These are phyloP conservation scores for Amorpha juglandis DNA, from an alignment of 2,888 invertebrate species.

Conservation along the genomic window DNA sequence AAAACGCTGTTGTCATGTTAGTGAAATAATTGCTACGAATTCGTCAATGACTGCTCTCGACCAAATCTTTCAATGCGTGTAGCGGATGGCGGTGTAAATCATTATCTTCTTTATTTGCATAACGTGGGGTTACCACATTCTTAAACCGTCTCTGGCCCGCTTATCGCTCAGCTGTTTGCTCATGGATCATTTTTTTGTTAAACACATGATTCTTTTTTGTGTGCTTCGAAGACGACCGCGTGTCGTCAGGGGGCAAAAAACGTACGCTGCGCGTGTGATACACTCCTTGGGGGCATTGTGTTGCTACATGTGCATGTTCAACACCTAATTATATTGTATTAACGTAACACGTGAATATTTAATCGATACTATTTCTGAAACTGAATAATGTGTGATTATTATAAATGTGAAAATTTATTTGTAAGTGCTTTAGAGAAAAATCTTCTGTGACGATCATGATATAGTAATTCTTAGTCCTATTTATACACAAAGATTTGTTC, in stretches of 20 bases:
- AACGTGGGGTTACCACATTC: slow-evolving; percentile 35
- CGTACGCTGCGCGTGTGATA: slow-evolving; percentile 68
- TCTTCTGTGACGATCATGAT: too few relatives aligned
- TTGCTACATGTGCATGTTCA: slow-evolving; percentile 44
- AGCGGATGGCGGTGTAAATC: background rate
- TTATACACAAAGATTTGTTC: too few relatives aligned
- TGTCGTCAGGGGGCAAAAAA: slow-evolving; percentile 67
- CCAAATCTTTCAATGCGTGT: slow-evolving; percentile 10
- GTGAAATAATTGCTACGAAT: slow-evolving; percentile 22
- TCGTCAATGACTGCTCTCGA: slow-evolving; percentile 2
- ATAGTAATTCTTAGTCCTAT: too few relatives aligned
- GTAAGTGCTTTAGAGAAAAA: background rate
- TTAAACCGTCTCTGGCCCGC: slow-evolving; percentile 33
- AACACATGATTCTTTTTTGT: slow-evolving; percentile 64
- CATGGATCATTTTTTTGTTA: slow-evolving; percentile 57
- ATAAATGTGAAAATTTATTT: background rate
- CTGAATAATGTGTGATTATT: background rate
- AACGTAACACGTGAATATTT: slow-evolving; percentile 9
- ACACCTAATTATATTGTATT: slow-evolving; percentile 17
- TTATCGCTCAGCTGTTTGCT: slow-evolving; percentile 74
- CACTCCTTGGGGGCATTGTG: slow-evolving; percentile 65
- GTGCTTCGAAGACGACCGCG: slow-evolving; percentile 41
- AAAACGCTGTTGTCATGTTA: slow-evolving; percentile 27
- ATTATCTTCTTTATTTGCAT: slow-evolving; percentile 28
- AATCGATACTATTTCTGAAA: background rate